Percentiles rank a stretch among this genome's conserved stretches.
These are phyloP conservation scores for Apotomis capreana DNA, from an alignment of 2,888 invertebrate genomes.

Conservation along the genomic window DNA sequence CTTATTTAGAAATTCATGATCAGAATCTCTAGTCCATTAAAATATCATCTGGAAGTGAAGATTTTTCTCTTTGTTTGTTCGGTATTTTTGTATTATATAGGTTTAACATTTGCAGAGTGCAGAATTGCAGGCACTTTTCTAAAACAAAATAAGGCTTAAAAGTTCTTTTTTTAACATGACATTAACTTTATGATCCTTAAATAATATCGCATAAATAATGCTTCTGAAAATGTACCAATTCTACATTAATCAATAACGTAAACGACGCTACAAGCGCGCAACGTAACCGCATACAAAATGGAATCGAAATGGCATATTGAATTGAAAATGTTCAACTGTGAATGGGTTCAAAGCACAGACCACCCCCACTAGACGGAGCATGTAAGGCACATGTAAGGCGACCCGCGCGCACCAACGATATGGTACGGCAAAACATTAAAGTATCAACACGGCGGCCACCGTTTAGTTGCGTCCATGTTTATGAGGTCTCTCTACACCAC, in stretches of 20 bases:
- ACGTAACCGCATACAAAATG: conserved; percentile 17
- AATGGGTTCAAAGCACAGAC: conserved; percentile 33
- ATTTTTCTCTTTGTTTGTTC: too few species aligned
- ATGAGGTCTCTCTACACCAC: too few species aligned
- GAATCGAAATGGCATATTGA: conserved; percentile 19
- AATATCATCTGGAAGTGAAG: too few species aligned
- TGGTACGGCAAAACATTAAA: too few species aligned
- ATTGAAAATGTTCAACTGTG: conserved; percentile 18
- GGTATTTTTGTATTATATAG: too few species aligned
- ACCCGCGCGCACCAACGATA: too few species aligned
- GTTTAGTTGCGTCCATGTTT: too few species aligned
- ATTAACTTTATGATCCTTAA: neutral
- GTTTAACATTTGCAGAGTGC: neutral
- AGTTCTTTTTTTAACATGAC: neutral
- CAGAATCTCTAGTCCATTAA: too few species aligned
- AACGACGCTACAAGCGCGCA: conserved; percentile 7
- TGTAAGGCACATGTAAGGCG: too few species aligned
- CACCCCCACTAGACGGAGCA: conserved; percentile 9
- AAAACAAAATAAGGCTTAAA: neutral
- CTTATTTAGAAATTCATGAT: too few species aligned
- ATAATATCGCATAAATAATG: too few species aligned
- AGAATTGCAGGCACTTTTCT: neutral
- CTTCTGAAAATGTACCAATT: neutral
- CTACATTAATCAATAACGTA: neutral
- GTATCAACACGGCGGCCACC: too few species aligned